These are phyloP conservation scores for Catharus minimus DNA, from an alignment of 2,113 vertebrate species.

Conservation along the genomic window DNA sequence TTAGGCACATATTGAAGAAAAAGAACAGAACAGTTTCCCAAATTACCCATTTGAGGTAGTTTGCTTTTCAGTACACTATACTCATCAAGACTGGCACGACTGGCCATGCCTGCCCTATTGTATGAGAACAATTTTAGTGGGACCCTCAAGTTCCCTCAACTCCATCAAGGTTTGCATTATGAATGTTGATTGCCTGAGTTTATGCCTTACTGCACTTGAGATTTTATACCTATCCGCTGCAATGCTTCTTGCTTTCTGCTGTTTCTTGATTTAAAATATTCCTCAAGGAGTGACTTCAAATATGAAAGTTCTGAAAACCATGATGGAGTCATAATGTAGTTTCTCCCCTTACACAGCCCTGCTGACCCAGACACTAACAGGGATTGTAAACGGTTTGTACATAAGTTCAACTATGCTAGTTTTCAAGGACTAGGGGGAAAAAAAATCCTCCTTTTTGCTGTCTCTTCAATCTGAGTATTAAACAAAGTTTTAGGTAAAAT, in stretches of 20 bases:
- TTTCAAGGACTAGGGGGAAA: neutral
- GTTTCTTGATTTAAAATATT: neutral
- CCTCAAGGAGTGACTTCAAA: neutral
- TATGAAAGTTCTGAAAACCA: neutral
- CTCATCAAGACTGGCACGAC: rapidly evolving
- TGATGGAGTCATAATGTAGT: neutral
- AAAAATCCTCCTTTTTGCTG: neutral
- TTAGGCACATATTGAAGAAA: neutral
- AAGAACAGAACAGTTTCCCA: neutral
- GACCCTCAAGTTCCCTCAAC: neutral
- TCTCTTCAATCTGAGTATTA: neutral
- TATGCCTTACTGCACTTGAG: neutral
- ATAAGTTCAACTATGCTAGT: rapidly evolving
- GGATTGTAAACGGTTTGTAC: rapidly evolving
- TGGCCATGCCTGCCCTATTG: neutral
- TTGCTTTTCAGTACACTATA: neutral
- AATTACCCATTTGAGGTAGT: neutral
- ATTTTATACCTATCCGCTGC: neutral
- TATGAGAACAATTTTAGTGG: neutral
- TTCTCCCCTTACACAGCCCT: neutral
- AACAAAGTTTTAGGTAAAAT: neutral
- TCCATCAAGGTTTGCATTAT: neutral
- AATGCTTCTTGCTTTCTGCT: neutral
- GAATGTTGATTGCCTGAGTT: neutral
- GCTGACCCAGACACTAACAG: rapidly evolving